Conservation (phyloP, 2,797 vertebrate species). For the Champsocephalus esox region DNA sequence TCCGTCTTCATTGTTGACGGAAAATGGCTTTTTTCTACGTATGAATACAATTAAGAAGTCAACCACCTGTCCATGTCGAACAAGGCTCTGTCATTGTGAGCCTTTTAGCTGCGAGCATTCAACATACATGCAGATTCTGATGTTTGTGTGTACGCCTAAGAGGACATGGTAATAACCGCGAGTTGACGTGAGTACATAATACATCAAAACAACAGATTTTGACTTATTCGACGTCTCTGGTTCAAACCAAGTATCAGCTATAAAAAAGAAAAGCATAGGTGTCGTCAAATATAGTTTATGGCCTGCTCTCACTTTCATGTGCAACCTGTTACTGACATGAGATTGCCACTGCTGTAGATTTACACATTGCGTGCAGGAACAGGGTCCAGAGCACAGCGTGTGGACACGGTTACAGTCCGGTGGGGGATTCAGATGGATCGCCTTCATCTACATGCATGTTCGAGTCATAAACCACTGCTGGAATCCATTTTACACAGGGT, state of each 20-base stretch:
- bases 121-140: background rate
- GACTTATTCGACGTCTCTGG: background rate
- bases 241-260: background rate
- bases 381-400: slow-evolving; percentile 59
- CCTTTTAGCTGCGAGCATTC: background rate
- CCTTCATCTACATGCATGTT: slow-evolving; percentile 26
- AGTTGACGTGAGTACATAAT: too few species aligned
- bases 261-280: slow-evolving; percentile 6
- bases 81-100: background rate
- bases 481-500: slow-evolving; percentile 38
- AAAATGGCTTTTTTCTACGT: background rate
- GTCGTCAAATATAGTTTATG: slow-evolving; percentile 29
- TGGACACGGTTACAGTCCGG: slow-evolving; percentile 45
- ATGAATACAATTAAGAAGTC: background rate
- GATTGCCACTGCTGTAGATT: slow-evolving; percentile 40
- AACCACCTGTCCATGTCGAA: background rate
- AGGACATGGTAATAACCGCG: too few species aligned
- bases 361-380: slow-evolving; percentile 30
- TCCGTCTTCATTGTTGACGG: background rate
- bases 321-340: slow-evolving; percentile 26
- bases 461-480: slow-evolving; percentile 49
- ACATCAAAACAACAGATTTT: too few species aligned
- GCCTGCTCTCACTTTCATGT: slow-evolving; percentile 34
- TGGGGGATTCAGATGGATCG: slow-evolving; percentile 62
- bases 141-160: background rate